Base-by-base conservation (phyloP, 2,888 invertebrate genomes). In the Choreutis nemorana region DNA sequence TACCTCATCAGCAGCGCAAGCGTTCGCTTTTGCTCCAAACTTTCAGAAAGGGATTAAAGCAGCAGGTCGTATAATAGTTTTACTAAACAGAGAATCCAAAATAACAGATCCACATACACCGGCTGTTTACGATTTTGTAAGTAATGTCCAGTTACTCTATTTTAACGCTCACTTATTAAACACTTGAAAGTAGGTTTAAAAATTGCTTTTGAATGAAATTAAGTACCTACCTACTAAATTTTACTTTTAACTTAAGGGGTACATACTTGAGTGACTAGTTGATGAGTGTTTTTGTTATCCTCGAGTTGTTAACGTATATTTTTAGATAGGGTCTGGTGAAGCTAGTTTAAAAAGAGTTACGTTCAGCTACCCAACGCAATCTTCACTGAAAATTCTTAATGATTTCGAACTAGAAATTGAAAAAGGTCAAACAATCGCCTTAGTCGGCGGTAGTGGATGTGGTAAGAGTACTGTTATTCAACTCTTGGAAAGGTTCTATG, bases 381-480 rank as follows among this genome's bases (percentile, higher is more conserved):
- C 83, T 1, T 83, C 85, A 45, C 79, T 86, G 4, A 72, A 80
- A 36, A 88, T 95, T 0, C 67, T 95, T 2, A 83, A 84, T 42
- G 85, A 82, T 1, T 58, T 91, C 1, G 62, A 82, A 34, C 65
- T 91, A 10, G 77, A 80, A 11, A 79, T 91, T 9, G 55, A 81
- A 14, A 68, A 77, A 25, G 89, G 89, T 0, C 83, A 88, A 56
- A 91, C 89, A 1, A 66, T 91, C 1, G 91, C 91, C 0, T 52
- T 92, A 8, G 90, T 91, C 1, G 94, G 89, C 32, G 66, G 84
- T 2, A 91, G 91, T 38, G 95, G 95, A 0, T 92, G 92, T 53
- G 95, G 95, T 4, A 95, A 95, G 67, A 92, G 91, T 25, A 96
- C 95, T 0, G 83, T 91, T 28, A 86, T 95, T 32, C 90, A 92